Conservation (phyloP, 2,797 vertebrate species). For the Orientallactaga sibirica region DNA sequence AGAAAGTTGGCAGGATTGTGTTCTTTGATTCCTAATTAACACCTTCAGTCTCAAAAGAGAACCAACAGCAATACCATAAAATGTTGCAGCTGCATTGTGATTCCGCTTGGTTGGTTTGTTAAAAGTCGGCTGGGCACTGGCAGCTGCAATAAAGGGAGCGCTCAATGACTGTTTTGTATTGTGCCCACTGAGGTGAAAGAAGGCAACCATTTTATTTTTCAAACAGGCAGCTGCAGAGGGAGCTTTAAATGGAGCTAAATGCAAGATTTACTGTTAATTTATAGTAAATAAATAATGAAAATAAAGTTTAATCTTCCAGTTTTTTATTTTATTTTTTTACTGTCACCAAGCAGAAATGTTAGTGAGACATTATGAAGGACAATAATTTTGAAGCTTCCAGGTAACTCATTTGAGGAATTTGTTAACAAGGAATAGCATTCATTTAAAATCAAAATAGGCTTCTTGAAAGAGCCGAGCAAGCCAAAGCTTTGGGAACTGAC, state of each 20-base stretch:
- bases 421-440: conserved; percentile 77
- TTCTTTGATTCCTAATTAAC: conserved; percentile 93
- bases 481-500: conserved; percentile 75
- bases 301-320: conserved; percentile 79
- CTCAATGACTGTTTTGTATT: conserved; percentile 93
- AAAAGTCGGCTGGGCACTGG: conserved; percentile 91
- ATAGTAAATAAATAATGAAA: conserved; percentile 90
- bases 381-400: conserved; percentile 73
- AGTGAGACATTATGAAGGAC: conserved; percentile 70
- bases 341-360: conserved; percentile 72
- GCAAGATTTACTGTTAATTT: conserved; percentile 92
- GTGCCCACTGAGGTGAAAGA: conserved; percentile 91
- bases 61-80: conserved; percentile 92
- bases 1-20: conserved; percentile 89
- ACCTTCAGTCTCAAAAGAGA: conserved; percentile 90
- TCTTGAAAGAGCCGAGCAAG: conserved; percentile 75
- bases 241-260: conserved; percentile 91
- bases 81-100: conserved; percentile 93
- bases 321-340: conserved; percentile 77
- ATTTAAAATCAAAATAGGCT: conserved; percentile 81
- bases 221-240: conserved; percentile 91
- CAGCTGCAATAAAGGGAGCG: conserved; percentile 90
- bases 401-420: conserved; percentile 62
- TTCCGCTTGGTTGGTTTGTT: conserved; percentile 93
- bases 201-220: conserved; percentile 92